A percentile compares a stretch with the other conserved stretches of the same genome.
phyloP scores from a whole-genome alignment of 2,113 vertebrate species.

The Aramus guarauna region DNA sequence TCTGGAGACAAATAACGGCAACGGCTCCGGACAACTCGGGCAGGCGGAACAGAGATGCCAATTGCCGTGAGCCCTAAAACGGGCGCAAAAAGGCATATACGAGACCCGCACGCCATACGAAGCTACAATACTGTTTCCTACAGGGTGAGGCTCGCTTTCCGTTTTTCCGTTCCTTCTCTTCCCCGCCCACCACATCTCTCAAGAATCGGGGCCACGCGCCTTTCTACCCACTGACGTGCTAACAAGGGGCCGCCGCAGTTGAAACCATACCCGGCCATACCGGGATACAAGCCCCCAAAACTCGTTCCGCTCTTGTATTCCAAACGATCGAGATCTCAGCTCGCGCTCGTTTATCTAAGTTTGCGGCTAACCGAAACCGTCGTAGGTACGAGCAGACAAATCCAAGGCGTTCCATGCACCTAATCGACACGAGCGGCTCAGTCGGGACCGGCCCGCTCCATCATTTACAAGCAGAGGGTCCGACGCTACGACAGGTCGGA shows the following conservation, averaged over 20 bases:
- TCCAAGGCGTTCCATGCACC: rapidly evolving
- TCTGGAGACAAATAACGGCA: not conserved
- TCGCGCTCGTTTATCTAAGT: rapidly evolving
- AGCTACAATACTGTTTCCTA: not conserved
- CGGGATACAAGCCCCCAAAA: not conserved
- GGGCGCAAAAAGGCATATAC: not conserved
- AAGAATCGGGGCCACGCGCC: not conserved
- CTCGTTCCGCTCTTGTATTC: not conserved
- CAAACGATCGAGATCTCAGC: not conserved
- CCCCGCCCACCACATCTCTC: rapidly evolving
- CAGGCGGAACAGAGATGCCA: rapidly evolving
- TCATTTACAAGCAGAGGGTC: not conserved
- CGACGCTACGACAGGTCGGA: rapidly evolving
- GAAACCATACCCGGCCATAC: not conserved
- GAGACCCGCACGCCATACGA: rapidly evolving
- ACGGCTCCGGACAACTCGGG: rapidly evolving
- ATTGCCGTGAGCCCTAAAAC: not conserved
- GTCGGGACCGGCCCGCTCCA: not conserved
- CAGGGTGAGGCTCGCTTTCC: not conserved
- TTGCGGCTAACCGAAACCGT: rapidly evolving
- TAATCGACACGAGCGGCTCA: not conserved
- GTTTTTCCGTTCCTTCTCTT: not conserved
- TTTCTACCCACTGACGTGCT: not conserved
- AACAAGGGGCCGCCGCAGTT: not conserved
- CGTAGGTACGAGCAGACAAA: not conserved